Evolutionary conservation across 2,888 invertebrate species (phyloP).

Genomic region (Seira musarum): DNA sequence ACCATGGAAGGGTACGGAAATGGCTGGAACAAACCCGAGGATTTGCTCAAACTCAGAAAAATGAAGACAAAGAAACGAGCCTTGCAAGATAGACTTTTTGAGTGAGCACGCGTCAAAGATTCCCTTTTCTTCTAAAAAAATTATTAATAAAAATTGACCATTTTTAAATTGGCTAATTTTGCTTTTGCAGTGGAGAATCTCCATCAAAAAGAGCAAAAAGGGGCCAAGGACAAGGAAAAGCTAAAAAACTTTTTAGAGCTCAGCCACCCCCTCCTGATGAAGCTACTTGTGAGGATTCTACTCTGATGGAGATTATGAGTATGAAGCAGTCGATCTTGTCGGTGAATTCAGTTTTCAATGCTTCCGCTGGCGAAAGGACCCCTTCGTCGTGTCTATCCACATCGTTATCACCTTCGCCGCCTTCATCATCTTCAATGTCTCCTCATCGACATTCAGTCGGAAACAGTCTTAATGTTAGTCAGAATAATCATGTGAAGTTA

Average conservation of each 20-base stretch:
- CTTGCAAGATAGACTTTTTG: conserved; percentile 79
- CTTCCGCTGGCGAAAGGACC: conserved; percentile 31
- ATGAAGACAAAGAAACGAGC: conserved; percentile 85
- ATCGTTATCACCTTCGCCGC: conserved; percentile 51
- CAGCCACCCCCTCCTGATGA: conserved; percentile 61
- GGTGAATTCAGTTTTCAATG: conserved; percentile 20
- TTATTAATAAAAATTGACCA: background rate
- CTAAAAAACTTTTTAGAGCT: conserved; percentile 49
- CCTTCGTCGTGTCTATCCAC: conserved; percentile 38
- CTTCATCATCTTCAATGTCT: conserved; percentile 50
- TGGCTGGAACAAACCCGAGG: conserved; percentile 76
- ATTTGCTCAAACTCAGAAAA: conserved; percentile 83
- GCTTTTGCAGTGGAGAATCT: conserved; percentile 29
- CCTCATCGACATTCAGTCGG: conserved; percentile 25
- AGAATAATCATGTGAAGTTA: conserved; percentile 24
- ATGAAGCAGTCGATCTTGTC: conserved; percentile 43
- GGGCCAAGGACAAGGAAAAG: conserved; percentile 31
- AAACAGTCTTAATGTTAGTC: conserved; percentile 27
- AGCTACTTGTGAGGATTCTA: conserved; percentile 63
- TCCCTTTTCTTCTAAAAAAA: too few species aligned
- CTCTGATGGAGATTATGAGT: conserved; percentile 61
- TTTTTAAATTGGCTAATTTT: background rate
- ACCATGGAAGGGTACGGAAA: conserved; percentile 60
- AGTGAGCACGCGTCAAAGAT: conserved; percentile 50
- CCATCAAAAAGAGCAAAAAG: conserved; percentile 48